These are phyloP conservation scores for Gerris buenoi DNA, from an alignment of 1,140 invertebrate species.

Conservation along the genomic window DNA sequence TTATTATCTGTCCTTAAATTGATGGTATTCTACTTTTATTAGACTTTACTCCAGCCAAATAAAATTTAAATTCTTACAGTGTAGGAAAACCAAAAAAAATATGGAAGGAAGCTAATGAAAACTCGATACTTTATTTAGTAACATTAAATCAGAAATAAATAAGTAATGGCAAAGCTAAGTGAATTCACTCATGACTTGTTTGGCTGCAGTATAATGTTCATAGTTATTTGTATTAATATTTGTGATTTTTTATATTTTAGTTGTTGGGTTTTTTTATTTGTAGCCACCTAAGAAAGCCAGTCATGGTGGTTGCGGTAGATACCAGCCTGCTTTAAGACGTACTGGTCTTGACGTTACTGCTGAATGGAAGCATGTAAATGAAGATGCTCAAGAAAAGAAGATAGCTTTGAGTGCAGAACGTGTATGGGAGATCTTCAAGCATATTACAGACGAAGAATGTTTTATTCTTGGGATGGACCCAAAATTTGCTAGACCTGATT, in stretches of 20 bases:
- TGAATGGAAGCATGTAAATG: slow-evolving; percentile 97
- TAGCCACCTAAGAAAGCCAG: slow-evolving; percentile 43
- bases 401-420: slow-evolving; percentile 83
- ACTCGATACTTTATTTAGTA: too few species aligned
- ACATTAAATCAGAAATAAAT: too few species aligned
- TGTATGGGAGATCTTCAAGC: slow-evolving; percentile 91
- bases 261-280: too few species aligned
- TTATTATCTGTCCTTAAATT: neutral
- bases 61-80: too few species aligned
- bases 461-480: slow-evolving; percentile 91
- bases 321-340: slow-evolving; percentile 82
- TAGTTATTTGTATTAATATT: too few species aligned
- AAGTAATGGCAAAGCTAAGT: too few species aligned
- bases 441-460: slow-evolving; percentile 95
- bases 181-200: too few species aligned
- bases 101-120: too few species aligned
- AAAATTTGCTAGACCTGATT: slow-evolving; percentile 90
- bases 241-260: too few species aligned
- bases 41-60: too few species aligned
- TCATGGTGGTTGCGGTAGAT: slow-evolving; percentile 92
- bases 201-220: too few species aligned
- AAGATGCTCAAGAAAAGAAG: slow-evolving; percentile 94
- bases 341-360: slow-evolving; percentile 82
- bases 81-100: too few species aligned
- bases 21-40: neutral